A percentile compares a stretch with the other conserved stretches of the same genome.
Conservation (phyloP, 1,140 invertebrate genomes). For the Penaeus indicus region DNA sequence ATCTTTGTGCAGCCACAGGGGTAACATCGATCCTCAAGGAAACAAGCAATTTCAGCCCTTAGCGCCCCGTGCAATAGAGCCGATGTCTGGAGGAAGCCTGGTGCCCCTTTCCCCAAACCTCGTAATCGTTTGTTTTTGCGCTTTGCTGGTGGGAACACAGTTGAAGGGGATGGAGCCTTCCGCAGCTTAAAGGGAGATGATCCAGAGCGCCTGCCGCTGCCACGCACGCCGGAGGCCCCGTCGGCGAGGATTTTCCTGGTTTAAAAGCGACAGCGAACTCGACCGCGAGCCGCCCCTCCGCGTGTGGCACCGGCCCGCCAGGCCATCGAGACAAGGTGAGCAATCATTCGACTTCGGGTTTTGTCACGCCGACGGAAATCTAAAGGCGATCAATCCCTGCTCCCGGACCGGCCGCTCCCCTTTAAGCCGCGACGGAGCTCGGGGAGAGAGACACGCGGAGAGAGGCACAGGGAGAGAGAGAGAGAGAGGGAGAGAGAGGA, state of each 20-base stretch:
- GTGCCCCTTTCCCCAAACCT: slow-evolving; percentile 45
- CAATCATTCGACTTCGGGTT: slow-evolving; percentile 7
- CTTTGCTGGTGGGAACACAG: slow-evolving; percentile 59
- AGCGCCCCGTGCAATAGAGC: slow-evolving; percentile 15
- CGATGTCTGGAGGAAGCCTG: slow-evolving; percentile 53
- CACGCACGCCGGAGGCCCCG: not conserved
- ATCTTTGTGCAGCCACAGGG: slow-evolving; percentile 63
- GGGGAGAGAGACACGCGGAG: slow-evolving; percentile 37
- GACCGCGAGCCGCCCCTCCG: too few relatives aligned
- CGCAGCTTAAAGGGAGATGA: slow-evolving; percentile 57
- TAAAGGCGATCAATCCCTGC: slow-evolving; percentile 51
- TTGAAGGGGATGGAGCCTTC: slow-evolving; percentile 61
- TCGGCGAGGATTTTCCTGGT: too few relatives aligned
- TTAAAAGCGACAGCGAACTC: not conserved
- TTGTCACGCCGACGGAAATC: slow-evolving; percentile 36
- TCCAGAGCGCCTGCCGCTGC: not conserved
- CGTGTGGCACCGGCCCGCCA: too few relatives aligned
- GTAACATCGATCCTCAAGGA: slow-evolving; percentile 51
- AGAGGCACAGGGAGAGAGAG: not conserved
- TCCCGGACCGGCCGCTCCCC: slow-evolving; percentile 31
- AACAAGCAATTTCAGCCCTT: slow-evolving; percentile 55
- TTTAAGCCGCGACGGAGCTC: slow-evolving; percentile 37
- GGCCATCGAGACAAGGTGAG: not conserved
- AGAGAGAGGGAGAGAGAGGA: not conserved
- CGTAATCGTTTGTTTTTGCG: slow-evolving; percentile 64